A percentile compares a stretch with the other conserved stretches of the same genome.
Evolutionary conservation across 2,113 vertebrate genomes (phyloP).

Genomic region (Platichthys stellatus): DNA sequence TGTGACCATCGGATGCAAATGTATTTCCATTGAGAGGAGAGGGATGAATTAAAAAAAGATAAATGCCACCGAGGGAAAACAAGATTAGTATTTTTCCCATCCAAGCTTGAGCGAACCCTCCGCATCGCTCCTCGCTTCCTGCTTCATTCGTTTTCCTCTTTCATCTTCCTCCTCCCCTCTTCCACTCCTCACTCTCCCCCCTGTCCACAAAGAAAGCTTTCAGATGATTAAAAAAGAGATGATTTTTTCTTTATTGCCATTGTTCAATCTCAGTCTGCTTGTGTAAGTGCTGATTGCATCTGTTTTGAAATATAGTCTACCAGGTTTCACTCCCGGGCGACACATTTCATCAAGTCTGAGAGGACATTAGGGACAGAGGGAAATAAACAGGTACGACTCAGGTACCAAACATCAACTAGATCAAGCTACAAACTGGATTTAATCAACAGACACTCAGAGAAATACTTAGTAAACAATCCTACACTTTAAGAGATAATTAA

Average conservation of each 20-base stretch:
- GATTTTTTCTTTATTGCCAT: constrained; percentile 38
- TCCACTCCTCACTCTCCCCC: constrained; percentile 16
- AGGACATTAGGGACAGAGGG: no score
- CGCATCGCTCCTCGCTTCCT: constrained; percentile 2
- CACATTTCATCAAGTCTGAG: no score
- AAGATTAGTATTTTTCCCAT: constrained; percentile 32
- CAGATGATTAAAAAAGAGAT: constrained; percentile 74
- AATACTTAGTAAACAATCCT: neutral
- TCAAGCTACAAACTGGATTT: no score
- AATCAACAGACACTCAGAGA: neutral
- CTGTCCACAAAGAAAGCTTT: constrained; percentile 64
- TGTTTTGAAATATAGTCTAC: constrained; percentile 39
- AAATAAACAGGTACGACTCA: no score
- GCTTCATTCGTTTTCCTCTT: constrained; percentile 35
- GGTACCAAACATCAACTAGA: no score
- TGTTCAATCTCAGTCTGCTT: constrained; percentile 11
- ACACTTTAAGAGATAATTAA: neutral
- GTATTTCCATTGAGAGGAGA: neutral
- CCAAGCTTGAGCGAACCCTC: neutral
- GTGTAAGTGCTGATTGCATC: constrained; percentile 14
- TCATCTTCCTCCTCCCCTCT: constrained; percentile 7
- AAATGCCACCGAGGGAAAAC: constrained; percentile 1
- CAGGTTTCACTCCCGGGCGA: constrained; percentile 14
- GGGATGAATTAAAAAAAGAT: neutral
- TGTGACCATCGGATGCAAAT: neutral